Evolutionary conservation across 2,888 invertebrate genomes (phyloP), one percentile per base, ranked within the genome.

Genomic region (Lymantria dispar): DNA sequence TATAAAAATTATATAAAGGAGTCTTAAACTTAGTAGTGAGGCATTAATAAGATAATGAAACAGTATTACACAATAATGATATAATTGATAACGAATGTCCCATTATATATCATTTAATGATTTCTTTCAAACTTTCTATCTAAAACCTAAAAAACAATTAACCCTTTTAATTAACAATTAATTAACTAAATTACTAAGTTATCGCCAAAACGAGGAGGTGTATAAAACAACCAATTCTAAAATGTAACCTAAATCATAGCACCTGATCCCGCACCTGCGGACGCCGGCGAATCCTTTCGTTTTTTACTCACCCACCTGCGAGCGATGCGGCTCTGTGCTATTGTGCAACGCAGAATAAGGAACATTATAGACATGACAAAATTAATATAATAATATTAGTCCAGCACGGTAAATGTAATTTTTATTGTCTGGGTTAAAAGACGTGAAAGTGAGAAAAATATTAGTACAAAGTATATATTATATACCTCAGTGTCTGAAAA

Each of bases 221-320:
- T 41, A 30, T 44, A 49, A 39, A 61, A 66, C 66, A 67, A 60
- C 22, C 72, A 65, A 66, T 30, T 65, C 64, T 68, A 68, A 68
- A 36, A 48, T 55, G 78, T 80, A 84, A 85, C 86, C 87, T 72
- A 87, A 83, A 86, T 87, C 84, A 77, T 62, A 56, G 73, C 76
- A 80, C 81, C 82, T 82, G 81, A 80, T 72, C 65, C 61, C 65
- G 63, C 78, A 77, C 76, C 76, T 77, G 78, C 75, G 73, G 70
- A 77, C 76, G 75, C 79, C 78, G 78, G 69, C 74, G 86, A 90
- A 91, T 88, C 88, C 90, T 88, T 90, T 90, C 84, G 75, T 84
- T 88, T 63, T 90, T 90, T 87, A 80, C 78, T 67, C 72, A 59
- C 74, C 69, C 88, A 89, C 88, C 87, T 88, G 86, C 88, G 76